phyloP scores from a whole-genome alignment of 2,888 invertebrate genomes.

The Laspeyria flexula region DNA sequence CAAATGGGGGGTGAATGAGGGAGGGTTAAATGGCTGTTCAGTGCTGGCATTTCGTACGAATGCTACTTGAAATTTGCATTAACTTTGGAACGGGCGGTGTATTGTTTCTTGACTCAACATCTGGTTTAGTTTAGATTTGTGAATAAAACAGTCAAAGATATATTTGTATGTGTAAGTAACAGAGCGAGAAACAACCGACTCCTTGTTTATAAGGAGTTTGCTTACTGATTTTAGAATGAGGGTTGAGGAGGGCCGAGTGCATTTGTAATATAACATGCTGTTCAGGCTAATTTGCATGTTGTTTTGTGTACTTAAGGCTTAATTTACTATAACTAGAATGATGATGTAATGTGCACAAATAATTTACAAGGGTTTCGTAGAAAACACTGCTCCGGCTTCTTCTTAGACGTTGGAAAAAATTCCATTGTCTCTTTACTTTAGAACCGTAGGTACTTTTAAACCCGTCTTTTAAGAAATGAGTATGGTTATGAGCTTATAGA shows the following conservation, averaged over 20 bases:
- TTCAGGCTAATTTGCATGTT: not conserved
- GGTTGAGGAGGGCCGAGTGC: not conserved
- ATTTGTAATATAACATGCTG: constrained; percentile 1
- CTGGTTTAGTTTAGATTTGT: constrained; percentile 37
- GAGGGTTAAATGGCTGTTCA: constrained; percentile 56
- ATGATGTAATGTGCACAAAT: not conserved
- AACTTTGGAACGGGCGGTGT: constrained; percentile 54
- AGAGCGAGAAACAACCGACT: constrained; percentile 9
- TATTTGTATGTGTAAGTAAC: constrained; percentile 15
- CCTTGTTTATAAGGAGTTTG: constrained; percentile 10
- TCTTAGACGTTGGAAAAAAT: too few species aligned
- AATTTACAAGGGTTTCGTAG: too few species aligned
- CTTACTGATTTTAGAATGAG: constrained; percentile 17
- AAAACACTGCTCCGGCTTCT: too few species aligned
- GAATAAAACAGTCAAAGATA: constrained; percentile 29
- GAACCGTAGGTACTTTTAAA: too few species aligned
- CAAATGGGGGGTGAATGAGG: constrained; percentile 42
- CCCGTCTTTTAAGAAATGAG: too few species aligned
- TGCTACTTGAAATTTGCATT: constrained; percentile 72
- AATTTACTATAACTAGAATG: not conserved
- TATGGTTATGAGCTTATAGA: too few species aligned
- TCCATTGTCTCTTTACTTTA: too few species aligned
- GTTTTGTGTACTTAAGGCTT: not conserved
- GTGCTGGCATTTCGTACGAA: constrained; percentile 52
- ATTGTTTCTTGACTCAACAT: constrained; percentile 48